Conservation (phyloP, 2,113 vertebrate species). For the Rafetus swinhoei region DNA sequence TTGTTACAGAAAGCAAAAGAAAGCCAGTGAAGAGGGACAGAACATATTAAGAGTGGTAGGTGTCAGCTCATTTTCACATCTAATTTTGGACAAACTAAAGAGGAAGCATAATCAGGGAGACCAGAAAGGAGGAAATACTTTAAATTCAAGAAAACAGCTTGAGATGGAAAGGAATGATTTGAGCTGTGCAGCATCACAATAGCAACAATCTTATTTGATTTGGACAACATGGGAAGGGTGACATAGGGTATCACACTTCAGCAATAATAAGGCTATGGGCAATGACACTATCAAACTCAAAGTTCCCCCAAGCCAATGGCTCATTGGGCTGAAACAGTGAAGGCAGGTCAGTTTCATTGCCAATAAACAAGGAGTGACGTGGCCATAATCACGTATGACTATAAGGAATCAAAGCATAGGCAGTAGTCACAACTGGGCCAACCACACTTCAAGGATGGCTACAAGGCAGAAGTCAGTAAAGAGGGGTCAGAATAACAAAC, state of each 20-base stretch:
- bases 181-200: background rate
- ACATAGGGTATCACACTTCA: background rate
- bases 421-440: background rate
- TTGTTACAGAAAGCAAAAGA: rapidly evolving
- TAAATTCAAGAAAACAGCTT: background rate
- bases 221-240: background rate
- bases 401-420: background rate
- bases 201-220: background rate
- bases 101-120: background rate
- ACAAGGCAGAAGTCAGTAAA: background rate
- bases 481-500: background rate
- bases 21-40: background rate
- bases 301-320: background rate
- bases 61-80: background rate
- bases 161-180: background rate
- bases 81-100: background rate
- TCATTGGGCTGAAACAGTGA: background rate
- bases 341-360: background rate
- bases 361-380: background rate
- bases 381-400: background rate
- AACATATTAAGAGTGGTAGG: background rate
- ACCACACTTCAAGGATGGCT: background rate
- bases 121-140: background rate
- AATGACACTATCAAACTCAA: background rate
- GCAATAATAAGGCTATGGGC: background rate